phyloP scores from a whole-genome alignment of 2,797 vertebrate species.

The Peromyscus attwateri region DNA sequence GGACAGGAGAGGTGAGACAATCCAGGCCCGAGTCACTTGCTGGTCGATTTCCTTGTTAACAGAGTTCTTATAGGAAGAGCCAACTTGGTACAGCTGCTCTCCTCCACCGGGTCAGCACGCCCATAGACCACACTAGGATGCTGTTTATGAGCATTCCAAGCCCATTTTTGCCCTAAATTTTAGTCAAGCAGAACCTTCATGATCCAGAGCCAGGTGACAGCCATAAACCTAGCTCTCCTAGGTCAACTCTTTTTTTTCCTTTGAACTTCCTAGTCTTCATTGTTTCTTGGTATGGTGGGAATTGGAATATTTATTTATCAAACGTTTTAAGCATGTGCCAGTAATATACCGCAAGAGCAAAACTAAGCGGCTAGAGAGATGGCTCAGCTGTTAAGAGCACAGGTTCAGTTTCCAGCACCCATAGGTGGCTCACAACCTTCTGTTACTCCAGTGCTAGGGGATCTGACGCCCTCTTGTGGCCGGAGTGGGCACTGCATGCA shows the following conservation, averaged over 20 bases:
- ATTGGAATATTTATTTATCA: not conserved
- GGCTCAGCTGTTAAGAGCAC: not conserved
- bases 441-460: not conserved
- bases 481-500: not conserved
- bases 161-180: not conserved
- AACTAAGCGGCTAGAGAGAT: not conserved
- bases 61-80: conserved; percentile 39
- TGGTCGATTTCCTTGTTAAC: conserved; percentile 46
- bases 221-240: not conserved
- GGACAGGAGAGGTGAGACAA: not conserved
- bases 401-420: not conserved
- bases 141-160: not conserved
- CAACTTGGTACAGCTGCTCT: not conserved
- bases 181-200: not conserved
- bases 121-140: not conserved
- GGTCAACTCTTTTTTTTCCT: not conserved
- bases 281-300: not conserved
- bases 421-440: not conserved
- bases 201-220: not conserved
- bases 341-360: not conserved
- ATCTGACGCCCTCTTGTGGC: not conserved
- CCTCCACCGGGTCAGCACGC: conserved; percentile 17
- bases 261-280: not conserved
- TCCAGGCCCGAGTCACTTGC: not conserved
- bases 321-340: not conserved